phyloP scores from a whole-genome alignment of 2,888 invertebrate species.

The Amphipoea lucens region DNA sequence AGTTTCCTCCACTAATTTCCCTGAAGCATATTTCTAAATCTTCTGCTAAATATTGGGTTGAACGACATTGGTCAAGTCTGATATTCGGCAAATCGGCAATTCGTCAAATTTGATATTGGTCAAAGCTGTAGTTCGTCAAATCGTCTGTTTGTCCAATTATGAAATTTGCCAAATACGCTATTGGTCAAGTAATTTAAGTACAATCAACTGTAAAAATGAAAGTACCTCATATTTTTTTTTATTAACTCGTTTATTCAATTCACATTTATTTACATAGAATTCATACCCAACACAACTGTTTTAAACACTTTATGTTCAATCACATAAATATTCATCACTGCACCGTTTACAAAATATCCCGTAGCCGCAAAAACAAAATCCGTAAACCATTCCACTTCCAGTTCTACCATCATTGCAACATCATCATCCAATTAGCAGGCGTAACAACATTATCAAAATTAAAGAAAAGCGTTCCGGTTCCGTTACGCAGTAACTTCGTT shows the following conservation, averaged over 20 bases:
- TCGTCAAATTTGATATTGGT: too few relatives aligned
- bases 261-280: too few relatives aligned
- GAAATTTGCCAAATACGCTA: too few relatives aligned
- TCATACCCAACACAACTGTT: too few relatives aligned
- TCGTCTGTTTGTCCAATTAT: too few relatives aligned
- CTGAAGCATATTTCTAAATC: not conserved
- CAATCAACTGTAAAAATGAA: too few relatives aligned
- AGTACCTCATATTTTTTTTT: too few relatives aligned
- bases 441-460: constrained; percentile 25
- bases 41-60: constrained; percentile 21
- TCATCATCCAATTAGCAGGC: constrained; percentile 31
- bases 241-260: too few relatives aligned
- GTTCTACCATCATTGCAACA: constrained; percentile 34
- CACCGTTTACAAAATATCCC: constrained; percentile 28
- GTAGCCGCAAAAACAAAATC: constrained; percentile 22
- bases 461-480: constrained; percentile 41
- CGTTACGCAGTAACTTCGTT: constrained; percentile 37
- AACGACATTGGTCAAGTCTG: too few relatives aligned
- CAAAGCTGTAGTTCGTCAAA: too few relatives aligned
- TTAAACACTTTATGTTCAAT: not conserved
- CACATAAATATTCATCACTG: constrained; percentile 32
- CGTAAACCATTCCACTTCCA: constrained; percentile 17
- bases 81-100: too few relatives aligned
- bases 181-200: too few relatives aligned
- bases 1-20: not conserved